Conservation (phyloP, 2,113 vertebrate species). For the Ramphastos sulfuratus region DNA sequence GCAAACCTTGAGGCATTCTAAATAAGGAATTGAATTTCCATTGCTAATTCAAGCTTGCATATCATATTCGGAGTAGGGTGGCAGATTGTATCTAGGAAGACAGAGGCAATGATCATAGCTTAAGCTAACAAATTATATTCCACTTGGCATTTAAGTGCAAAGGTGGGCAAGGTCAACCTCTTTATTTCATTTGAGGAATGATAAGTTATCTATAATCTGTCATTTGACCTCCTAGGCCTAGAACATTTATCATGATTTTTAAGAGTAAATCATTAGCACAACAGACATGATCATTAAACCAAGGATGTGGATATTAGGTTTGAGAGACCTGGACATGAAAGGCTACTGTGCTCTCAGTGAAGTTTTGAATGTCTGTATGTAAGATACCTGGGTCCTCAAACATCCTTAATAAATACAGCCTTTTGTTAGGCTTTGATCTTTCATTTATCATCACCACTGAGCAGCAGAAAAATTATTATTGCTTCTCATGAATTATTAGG, state of each 20-base stretch:
- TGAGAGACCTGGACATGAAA: not conserved
- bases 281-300: not conserved
- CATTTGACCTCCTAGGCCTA: not conserved
- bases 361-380: accelerated
- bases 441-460: not conserved
- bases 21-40: not conserved
- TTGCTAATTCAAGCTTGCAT: accelerated
- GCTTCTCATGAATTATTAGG: not conserved
- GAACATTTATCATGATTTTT: not conserved
- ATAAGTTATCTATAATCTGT: not conserved
- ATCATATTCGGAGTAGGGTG: not conserved
- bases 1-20: not conserved
- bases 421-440: not conserved
- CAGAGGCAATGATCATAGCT: not conserved
- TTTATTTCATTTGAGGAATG: not conserved
- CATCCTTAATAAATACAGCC: not conserved
- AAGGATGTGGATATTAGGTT: not conserved
- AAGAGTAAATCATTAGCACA: not conserved
- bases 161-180: not conserved
- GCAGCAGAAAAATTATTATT: not conserved
- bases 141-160: not conserved
- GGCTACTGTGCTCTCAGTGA: not conserved
- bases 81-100: not conserved
- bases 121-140: accelerated
- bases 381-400: not conserved